Base-by-base conservation (phyloP, 2,888 invertebrate genomes). In the Eilema griseolum region DNA sequence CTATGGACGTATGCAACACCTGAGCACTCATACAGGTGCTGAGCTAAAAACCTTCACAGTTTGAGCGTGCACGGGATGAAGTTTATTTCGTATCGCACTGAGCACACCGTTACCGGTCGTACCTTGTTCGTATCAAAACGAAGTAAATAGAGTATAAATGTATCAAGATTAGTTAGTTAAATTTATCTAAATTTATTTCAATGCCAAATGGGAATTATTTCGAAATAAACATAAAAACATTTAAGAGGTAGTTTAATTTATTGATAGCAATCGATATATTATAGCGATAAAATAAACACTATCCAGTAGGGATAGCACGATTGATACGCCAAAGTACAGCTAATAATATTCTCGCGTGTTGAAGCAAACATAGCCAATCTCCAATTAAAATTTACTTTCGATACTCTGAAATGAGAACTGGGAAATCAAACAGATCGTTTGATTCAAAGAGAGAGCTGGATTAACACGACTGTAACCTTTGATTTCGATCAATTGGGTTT, bases 321-420 rank as follows among this genome's bases (percentile, higher is more conserved):
- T 26, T 59, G 24, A 14, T 23, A 24, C 26, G 14, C 5, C 4
- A 23, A 28, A n/a, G n/a, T 56, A 33, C 16, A 33, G 23, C 56
- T 23, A 56, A 7, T 65, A 56, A 28, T 31, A 28, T 28, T 65
- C 23, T 23, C 65, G 24, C 23, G 31, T 57, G 31, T 60, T 64
- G 41, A 65, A 62, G 12, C 37, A 16, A 57, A 41, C 33, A 59
- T 67, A 46, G 31, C 66, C 12, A 20, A 61, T 63, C 14, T 33
- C 52, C 67, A 59, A 71, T 67, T 64, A 67, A 57, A 66, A 52
- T 57, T 52, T 67, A 71, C n/a, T 8, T 23, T 41, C 61, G 23
- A 70, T 41, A 65, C 23, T 12, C 33, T n/a, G 52, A 24, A 65
- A 69, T 69, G 28, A 52, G 20, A 62, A 52, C 33, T n/a, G 52